A percentile compares a stretch with the other conserved stretches of the same genome.
These are phyloP conservation scores for Aphaenogaster floridana DNA, from an alignment of 1,140 invertebrate species.

Conservation along the genomic window DNA sequence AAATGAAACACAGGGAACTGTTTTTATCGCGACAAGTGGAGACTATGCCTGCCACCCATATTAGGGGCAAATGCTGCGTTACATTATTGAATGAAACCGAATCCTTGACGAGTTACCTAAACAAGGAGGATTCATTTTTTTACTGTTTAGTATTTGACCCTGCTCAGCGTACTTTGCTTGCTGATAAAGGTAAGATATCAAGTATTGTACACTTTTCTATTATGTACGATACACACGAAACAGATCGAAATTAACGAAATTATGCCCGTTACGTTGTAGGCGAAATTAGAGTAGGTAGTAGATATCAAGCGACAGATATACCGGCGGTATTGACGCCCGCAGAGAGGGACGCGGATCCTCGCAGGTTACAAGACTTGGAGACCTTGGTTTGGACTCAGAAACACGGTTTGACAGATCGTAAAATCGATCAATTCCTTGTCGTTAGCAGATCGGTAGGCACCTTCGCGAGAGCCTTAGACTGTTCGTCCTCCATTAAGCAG, in stretches of 20 bases:
- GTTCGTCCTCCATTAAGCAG: conserved; percentile 98
- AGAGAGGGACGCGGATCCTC: conserved; percentile 90
- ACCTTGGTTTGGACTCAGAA: conserved; percentile 97
- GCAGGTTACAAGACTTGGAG: conserved; percentile 94
- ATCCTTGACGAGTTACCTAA: conserved; percentile 97
- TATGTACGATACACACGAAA: neutral
- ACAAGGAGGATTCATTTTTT: conserved; percentile 99
- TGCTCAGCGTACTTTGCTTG: conserved; percentile 98
- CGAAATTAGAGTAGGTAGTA: conserved; percentile 95
- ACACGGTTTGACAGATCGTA: conserved; percentile 95
- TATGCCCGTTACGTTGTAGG: conserved; percentile 72
- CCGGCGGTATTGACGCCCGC: conserved; percentile 85
- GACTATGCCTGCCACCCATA: conserved; percentile 98
- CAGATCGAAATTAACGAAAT: neutral
- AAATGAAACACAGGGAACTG: conserved; percentile 98
- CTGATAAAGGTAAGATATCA: conserved; percentile 96
- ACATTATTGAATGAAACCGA: conserved; percentile 99
- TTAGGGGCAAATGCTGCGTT: conserved; percentile 99
- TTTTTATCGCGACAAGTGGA: conserved; percentile 99
- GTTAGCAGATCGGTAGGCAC: conserved; percentile 99
- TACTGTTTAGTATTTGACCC: conserved; percentile 99
- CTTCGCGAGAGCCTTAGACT: conserved; percentile 99
- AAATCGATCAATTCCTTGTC: conserved; percentile 99
- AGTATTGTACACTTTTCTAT: neutral
- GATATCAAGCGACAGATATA: conserved; percentile 96